Conservation (phyloP, 2,888 invertebrate species). For the Poecilus cupreus region DNA sequence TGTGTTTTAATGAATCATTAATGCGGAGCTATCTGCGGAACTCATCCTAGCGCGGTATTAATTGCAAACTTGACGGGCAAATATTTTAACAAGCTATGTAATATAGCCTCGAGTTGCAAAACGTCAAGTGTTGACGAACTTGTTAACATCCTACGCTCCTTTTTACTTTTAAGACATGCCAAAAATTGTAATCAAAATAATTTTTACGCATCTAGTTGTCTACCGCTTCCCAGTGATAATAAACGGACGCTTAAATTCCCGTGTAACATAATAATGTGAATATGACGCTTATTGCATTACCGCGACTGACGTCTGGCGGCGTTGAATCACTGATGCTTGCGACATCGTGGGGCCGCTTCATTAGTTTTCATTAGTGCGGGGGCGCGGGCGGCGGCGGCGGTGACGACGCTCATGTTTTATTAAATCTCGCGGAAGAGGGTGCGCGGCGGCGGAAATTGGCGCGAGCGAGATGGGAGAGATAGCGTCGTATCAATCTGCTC, state of each 20-base stretch:
- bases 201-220: background rate
- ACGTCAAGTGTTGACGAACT: background rate
- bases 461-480: constrained; percentile 31
- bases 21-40: constrained; percentile 62
- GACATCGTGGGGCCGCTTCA: constrained; percentile 61
- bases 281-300: constrained; percentile 55
- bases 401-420: constrained; percentile 62
- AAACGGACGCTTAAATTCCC: constrained; percentile 43
- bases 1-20: constrained; percentile 69
- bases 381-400: background rate
- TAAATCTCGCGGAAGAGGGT: constrained; percentile 61
- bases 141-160: background rate
- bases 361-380: constrained; percentile 63
- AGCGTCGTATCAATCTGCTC: constrained; percentile 36
- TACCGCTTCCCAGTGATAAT: background rate
- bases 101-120: constrained; percentile 42
- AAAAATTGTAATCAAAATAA: too few relatives aligned
- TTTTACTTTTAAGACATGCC: background rate
- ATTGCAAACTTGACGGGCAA: constrained; percentile 63
- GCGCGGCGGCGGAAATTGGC: constrained; percentile 46
- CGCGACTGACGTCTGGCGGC: background rate
- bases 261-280: constrained; percentile 54
- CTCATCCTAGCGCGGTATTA: constrained; percentile 62
- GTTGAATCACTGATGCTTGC: constrained; percentile 36
- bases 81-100: constrained; percentile 63